Percentiles rank a stretch among this genome's conserved stretches.
phyloP scores from a whole-genome alignment of 1,140 invertebrate genomes.

The Drosophila bifasciata region DNA sequence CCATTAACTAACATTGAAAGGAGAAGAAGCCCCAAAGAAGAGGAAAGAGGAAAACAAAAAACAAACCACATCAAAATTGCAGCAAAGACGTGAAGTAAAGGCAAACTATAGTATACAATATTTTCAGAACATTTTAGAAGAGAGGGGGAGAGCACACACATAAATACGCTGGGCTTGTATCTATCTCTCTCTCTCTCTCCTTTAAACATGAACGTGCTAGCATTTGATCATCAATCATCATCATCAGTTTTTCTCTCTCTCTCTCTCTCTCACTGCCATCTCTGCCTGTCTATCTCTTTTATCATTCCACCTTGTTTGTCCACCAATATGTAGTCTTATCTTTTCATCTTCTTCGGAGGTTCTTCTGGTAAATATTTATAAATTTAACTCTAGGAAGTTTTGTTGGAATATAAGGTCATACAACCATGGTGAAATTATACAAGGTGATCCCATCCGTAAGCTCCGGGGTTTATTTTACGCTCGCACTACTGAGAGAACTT shows the following conservation, averaged over 20 bases:
- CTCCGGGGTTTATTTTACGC: too few relatives aligned
- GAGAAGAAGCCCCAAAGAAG: conserved; percentile 4
- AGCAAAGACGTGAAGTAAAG: conserved; percentile 26
- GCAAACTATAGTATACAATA: too few relatives aligned
- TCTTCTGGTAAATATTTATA: conserved; percentile 34
- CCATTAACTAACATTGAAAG: conserved; percentile 76
- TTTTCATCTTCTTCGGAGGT: background rate
- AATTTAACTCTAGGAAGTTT: too few relatives aligned
- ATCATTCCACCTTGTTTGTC: conserved; percentile 40
- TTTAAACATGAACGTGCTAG: conserved; percentile 33
- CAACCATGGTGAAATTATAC: too few relatives aligned
- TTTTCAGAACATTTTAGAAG: background rate
- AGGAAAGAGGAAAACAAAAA: background rate
- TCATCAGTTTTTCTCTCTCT: conserved; percentile 14
- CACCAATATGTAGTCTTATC: conserved; percentile 37
- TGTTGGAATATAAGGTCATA: too few relatives aligned
- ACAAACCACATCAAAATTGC: conserved; percentile 47
- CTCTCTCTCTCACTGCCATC: conserved; percentile 12
- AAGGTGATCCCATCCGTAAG: too few relatives aligned
- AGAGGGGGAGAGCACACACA: conserved; percentile 17
- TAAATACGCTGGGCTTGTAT: background rate
- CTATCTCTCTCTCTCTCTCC: background rate
- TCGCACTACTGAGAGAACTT: too few relatives aligned
- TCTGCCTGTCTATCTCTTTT: conserved; percentile 22
- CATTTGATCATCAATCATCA: conserved; percentile 78